Conservation (phyloP, 2,113 vertebrate species). For the Zootoca vivipara region DNA sequence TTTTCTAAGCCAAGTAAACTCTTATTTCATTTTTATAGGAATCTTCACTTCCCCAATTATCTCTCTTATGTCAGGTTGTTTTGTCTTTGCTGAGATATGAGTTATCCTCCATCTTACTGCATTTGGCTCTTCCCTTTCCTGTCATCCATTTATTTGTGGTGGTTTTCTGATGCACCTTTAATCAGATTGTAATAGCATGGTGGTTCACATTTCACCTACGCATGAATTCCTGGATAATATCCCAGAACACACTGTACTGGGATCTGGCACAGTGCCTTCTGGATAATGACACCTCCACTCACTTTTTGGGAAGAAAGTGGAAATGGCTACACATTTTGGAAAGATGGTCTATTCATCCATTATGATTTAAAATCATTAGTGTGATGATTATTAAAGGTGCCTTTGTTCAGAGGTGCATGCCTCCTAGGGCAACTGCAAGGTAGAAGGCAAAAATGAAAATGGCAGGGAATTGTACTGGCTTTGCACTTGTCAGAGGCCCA, state of each 20-base stretch:
- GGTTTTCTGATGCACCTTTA: neutral
- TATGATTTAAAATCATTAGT: neutral
- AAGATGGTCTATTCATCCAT: neutral
- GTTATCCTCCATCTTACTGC: neutral
- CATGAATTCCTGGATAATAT: slow-evolving; percentile 2
- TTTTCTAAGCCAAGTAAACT: neutral
- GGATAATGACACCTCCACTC: neutral
- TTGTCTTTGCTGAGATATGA: neutral
- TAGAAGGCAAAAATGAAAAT: neutral
- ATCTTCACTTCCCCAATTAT: neutral
- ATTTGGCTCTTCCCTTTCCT: slow-evolving; percentile 2
- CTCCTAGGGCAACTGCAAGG: neutral
- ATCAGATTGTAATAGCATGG: neutral
- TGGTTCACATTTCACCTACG: neutral
- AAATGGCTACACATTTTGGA: neutral
- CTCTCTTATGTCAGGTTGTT: neutral
- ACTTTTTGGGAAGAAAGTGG: neutral
- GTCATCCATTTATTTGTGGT: neutral
- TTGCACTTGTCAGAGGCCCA: neutral
- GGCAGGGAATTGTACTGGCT: neutral
- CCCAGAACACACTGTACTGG: neutral
- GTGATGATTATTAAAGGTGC: neutral
- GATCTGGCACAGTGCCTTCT: neutral
- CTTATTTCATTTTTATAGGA: neutral
- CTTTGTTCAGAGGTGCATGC: neutral